These are phyloP conservation scores for Athene cunicularia DNA, from an alignment of 2,113 vertebrate species.

Conservation along the genomic window DNA sequence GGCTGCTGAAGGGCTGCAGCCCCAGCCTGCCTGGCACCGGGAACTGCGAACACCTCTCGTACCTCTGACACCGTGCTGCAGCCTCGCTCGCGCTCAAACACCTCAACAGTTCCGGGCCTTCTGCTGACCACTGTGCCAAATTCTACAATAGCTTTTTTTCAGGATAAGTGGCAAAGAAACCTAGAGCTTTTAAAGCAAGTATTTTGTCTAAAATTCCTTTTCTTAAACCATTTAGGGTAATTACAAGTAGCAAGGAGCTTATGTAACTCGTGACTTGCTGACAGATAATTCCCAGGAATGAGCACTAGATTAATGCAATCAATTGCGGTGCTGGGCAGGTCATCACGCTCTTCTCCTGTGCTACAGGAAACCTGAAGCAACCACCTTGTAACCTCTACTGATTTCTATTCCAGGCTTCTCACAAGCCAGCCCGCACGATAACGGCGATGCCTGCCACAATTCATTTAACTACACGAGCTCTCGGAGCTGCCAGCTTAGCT, in stretches of 20 bases:
- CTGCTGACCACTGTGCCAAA: not conserved
- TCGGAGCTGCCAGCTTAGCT: not conserved
- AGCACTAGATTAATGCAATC: not conserved
- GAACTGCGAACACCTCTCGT: not conserved
- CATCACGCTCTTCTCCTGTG: not conserved
- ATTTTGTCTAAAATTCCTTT: not conserved
- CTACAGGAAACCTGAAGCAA: not conserved
- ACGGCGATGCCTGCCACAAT: not conserved
- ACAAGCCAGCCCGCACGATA: rapidly evolving
- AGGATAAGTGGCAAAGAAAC: not conserved
- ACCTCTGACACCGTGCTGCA: not conserved
- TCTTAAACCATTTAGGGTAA: not conserved
- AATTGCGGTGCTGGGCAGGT: not conserved
- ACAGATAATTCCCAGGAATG: not conserved
- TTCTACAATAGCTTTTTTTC: not conserved
- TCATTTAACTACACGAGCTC: not conserved
- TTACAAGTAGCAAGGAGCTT: not conserved
- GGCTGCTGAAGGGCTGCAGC: not conserved
- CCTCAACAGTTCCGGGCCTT: not conserved
- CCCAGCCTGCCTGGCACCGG: not conserved
- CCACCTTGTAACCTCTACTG: not conserved
- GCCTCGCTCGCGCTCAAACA: not conserved
- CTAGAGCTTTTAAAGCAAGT: not conserved
- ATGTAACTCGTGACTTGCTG: not conserved
- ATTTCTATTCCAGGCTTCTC: not conserved